phyloP scores from a whole-genome alignment of 1,140 invertebrate species.

The Drosophila santomea region DNA sequence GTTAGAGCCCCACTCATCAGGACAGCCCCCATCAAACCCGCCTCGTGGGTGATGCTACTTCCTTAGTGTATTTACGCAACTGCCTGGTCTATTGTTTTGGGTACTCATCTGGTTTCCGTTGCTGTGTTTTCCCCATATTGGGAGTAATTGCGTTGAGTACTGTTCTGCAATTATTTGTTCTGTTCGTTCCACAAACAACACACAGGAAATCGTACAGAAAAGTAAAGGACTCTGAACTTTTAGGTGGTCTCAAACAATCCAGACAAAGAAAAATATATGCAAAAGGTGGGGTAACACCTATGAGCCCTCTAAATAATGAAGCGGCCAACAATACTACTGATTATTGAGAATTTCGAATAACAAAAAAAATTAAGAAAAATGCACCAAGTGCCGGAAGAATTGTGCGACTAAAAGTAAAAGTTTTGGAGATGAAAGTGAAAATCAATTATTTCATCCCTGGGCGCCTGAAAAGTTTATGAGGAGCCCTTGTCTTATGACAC shows the following conservation, averaged over 20 bases:
- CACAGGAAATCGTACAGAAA: constrained; percentile 1
- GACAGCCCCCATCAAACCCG: constrained; percentile 29
- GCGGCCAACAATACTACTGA: constrained; percentile 44
- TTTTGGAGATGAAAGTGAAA: constrained; percentile 32
- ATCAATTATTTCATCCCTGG: constrained; percentile 26
- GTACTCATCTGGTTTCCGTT: constrained; percentile 14
- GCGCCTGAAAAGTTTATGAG: constrained; percentile 35
- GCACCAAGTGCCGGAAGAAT: neutral
- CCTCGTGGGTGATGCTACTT: constrained; percentile 24
- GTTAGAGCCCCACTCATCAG: constrained; percentile 7
- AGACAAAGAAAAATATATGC: too few relatives aligned
- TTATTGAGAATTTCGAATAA: constrained; percentile 24
- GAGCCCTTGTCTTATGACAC: constrained; percentile 37
- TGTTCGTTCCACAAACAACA: constrained; percentile 28
- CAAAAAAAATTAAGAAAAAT: neutral
- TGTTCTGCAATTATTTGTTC: constrained; percentile 12
- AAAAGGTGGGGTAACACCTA: neutral
- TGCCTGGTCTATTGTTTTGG: constrained; percentile 34
- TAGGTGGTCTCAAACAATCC: constrained; percentile 18
- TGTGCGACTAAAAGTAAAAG: constrained; percentile 11
- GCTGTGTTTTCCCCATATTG: constrained; percentile 12
- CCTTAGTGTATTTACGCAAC: constrained; percentile 55
- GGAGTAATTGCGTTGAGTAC: constrained; percentile 42
- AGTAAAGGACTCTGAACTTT: constrained; percentile 23
- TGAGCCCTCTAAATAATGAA: constrained; percentile 16